These are phyloP conservation scores for Recurvirostra avosetta DNA, from an alignment of 2,113 vertebrate genomes.

Conservation along the genomic window DNA sequence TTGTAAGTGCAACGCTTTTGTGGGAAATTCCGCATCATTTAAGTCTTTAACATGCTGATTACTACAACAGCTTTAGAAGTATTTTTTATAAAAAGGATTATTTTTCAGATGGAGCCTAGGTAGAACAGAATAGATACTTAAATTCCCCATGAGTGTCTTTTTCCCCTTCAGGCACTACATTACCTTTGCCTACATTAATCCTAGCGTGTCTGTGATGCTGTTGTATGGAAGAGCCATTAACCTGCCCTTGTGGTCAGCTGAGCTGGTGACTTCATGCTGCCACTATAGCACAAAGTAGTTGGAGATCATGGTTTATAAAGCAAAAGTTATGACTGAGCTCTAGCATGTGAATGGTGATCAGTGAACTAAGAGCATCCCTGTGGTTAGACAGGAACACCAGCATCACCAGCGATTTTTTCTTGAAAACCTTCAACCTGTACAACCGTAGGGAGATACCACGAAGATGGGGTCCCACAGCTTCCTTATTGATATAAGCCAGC, in stretches of 20 bases:
- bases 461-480: not conserved
- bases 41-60: not conserved
- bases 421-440: not conserved
- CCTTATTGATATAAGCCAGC: not conserved
- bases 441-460: not conserved
- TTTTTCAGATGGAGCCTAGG: not conserved
- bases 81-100: not conserved
- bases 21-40: not conserved
- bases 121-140: not conserved
- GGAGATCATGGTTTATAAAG: not conserved
- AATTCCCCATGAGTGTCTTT: not conserved
- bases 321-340: not conserved
- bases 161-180: not conserved
- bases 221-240: not conserved
- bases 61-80: not conserved
- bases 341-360: not conserved
- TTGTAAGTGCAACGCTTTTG: not conserved
- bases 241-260: not conserved
- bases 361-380: not conserved
- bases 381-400: not conserved
- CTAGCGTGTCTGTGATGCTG: accelerated
- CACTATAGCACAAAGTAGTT: not conserved
- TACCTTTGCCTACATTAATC: not conserved
- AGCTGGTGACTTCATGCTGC: not conserved
- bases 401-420: not conserved